These are phyloP conservation scores for Sula dactylatra DNA, from an alignment of 2,113 vertebrate species.

Conservation along the genomic window DNA sequence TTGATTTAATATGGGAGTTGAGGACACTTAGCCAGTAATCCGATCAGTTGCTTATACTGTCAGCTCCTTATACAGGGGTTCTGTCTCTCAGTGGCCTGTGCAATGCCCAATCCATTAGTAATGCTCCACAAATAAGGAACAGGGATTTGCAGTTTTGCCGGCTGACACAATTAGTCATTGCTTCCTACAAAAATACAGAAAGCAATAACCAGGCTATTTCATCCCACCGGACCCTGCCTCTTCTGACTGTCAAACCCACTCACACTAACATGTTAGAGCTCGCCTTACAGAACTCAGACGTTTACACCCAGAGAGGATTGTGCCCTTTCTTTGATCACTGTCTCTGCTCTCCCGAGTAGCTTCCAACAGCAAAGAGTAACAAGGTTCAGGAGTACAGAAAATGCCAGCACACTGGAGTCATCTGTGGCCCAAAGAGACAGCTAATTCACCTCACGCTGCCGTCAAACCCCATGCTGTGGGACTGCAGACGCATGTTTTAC, in stretches of 20 bases:
- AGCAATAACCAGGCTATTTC: neutral
- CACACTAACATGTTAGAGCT: neutral
- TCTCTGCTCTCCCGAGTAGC: neutral
- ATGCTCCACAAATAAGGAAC: neutral
- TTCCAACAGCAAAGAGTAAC: neutral
- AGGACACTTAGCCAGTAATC: neutral
- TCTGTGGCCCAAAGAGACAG: neutral
- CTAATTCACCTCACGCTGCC: neutral
- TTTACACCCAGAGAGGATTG: too few relatives aligned
- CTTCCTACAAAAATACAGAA: neutral
- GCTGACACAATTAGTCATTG: fast-evolving
- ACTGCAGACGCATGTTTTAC: neutral
- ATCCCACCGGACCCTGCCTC: neutral
- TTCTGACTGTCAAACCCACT: neutral
- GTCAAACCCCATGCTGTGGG: neutral
- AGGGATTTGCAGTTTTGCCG: neutral
- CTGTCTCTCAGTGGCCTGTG: neutral
- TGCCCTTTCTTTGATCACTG: neutral
- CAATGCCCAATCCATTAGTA: neutral
- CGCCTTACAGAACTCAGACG: fast-evolving
- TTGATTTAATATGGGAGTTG: neutral
- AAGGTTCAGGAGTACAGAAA: neutral
- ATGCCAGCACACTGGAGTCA: neutral
- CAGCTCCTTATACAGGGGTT: neutral
- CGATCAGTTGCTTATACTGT: neutral